Conservation (phyloP, 2,797 vertebrate species). For the Gorsachius magnificus region DNA sequence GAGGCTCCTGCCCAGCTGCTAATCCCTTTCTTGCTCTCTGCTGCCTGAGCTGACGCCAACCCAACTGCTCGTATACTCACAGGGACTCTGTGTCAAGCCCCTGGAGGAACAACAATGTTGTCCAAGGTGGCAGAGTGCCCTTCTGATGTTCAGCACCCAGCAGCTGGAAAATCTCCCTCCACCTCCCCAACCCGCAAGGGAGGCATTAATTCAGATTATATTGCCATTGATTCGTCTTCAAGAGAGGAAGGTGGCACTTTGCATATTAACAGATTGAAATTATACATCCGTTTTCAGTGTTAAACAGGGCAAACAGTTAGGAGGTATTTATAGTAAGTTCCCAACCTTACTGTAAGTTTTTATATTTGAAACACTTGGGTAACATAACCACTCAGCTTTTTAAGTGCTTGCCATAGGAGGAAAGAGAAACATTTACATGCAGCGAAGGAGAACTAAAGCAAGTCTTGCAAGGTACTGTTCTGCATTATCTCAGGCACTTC, state of each 20-base stretch:
- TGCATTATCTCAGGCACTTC: conserved; percentile 30
- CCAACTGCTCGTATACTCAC: accelerated
- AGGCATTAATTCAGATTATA: background rate
- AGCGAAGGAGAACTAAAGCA: background rate
- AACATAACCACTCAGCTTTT: background rate
- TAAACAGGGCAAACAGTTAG: background rate
- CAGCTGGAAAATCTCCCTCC: background rate
- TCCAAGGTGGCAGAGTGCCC: background rate
- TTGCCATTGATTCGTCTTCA: background rate
- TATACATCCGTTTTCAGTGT: background rate
- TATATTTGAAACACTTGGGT: background rate
- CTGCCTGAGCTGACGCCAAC: background rate
- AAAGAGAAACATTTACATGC: conserved; percentile 36
- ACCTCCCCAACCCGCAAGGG: background rate
- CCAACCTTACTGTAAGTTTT: background rate
- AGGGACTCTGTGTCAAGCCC: background rate
- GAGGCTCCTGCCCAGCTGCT: background rate
- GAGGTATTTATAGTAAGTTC: background rate
- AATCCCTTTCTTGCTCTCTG: background rate
- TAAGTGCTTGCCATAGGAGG: background rate
- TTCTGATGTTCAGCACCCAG: background rate
- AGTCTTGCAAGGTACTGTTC: background rate
- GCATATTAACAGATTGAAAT: background rate
- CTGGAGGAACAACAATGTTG: background rate
- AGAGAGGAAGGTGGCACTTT: background rate